phyloP scores from a whole-genome alignment of 1,140 invertebrate species.

The Aphidius ervi region DNA sequence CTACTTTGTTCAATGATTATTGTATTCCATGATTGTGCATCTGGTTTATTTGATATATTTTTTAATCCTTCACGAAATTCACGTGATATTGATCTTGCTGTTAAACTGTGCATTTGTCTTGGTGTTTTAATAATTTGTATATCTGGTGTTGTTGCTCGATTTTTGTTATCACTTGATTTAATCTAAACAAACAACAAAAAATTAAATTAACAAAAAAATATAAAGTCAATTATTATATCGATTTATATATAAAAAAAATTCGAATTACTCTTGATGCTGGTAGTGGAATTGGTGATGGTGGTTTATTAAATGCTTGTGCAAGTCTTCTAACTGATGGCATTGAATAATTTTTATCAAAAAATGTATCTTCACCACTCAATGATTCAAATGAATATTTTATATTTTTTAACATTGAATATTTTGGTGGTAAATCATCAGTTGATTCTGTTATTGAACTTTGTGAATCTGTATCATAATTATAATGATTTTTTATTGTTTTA shows the following conservation, averaged over 20 bases:
- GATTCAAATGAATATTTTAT: conserved; percentile 12
- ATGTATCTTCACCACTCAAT: conserved; percentile 5
- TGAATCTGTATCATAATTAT: conserved; percentile 18
- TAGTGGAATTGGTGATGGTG: conserved; percentile 16
- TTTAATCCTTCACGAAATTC: conserved; percentile 68
- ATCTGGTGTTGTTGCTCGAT: conserved; percentile 41
- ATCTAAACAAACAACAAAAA: conserved; percentile 25
- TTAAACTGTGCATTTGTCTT: conserved; percentile 72
- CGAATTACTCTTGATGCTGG: not conserved
- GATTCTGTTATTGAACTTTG: conserved; percentile 16
- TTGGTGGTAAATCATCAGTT: conserved; percentile 11
- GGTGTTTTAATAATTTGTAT: conserved; percentile 44
- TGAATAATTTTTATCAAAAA: conserved; percentile 24
- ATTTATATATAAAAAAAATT: not conserved
- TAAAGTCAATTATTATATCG: not conserved
- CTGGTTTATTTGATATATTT: conserved; percentile 38
- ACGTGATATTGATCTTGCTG: conserved; percentile 72
- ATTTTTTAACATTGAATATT: conserved; percentile 10
- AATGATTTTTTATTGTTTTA: not conserved
- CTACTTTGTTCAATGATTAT: conserved; percentile 17
- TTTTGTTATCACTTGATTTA: conserved; percentile 25
- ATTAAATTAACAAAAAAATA: conserved; percentile 12
- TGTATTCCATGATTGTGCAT: conserved; percentile 8
- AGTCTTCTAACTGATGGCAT: conserved; percentile 47
- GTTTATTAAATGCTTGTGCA: conserved; percentile 38